A percentile compares a stretch with the other conserved stretches of the same genome.
These are phyloP conservation scores for Calvadosia cruxmelitensis DNA, from an alignment of 30 jellyfish, hydroid and myxozoan genomes.

Conservation along the genomic window DNA sequence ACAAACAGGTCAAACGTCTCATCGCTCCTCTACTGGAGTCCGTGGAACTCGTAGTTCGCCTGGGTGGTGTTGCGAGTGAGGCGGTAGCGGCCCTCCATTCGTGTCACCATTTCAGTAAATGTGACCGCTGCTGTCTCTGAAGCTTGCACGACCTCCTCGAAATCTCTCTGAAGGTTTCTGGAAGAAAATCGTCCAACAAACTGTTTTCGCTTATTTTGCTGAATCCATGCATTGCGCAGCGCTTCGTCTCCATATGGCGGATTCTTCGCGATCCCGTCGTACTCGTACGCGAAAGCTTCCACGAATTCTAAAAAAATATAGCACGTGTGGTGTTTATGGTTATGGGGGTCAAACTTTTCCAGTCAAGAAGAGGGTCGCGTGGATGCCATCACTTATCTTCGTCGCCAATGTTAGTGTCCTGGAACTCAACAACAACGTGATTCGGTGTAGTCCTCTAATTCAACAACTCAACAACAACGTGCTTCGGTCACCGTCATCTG, in stretches of 20 bases:
- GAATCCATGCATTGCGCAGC: constrained; percentile 8
- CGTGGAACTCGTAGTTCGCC: background rate
- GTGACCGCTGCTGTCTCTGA: background rate
- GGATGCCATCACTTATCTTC: no score
- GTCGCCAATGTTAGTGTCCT: no score
- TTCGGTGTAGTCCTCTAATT: no score
- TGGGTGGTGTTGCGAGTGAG: background rate
- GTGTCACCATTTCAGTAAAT: background rate
- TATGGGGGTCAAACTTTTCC: no score
- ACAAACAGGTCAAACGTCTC: background rate
- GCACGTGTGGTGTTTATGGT: no score
- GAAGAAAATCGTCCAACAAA: constrained; percentile 16
- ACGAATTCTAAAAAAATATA: background rate
- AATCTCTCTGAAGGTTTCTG: constrained; percentile 32
- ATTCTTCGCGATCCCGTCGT: constrained; percentile 32
- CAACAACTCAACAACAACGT: no score
- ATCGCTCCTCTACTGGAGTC: background rate
- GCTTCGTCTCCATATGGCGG: constrained; percentile 13
- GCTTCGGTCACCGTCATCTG: no score
- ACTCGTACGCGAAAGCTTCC: constrained; percentile 20
- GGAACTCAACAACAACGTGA: no score
- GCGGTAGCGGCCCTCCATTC: background rate
- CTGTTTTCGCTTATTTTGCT: constrained; percentile 27
- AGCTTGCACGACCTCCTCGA: constrained; percentile 11
- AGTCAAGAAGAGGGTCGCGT: no score